Evolutionary conservation across 2,888 invertebrate species (phyloP).

Genomic region (Eupithecia vulgata): DNA sequence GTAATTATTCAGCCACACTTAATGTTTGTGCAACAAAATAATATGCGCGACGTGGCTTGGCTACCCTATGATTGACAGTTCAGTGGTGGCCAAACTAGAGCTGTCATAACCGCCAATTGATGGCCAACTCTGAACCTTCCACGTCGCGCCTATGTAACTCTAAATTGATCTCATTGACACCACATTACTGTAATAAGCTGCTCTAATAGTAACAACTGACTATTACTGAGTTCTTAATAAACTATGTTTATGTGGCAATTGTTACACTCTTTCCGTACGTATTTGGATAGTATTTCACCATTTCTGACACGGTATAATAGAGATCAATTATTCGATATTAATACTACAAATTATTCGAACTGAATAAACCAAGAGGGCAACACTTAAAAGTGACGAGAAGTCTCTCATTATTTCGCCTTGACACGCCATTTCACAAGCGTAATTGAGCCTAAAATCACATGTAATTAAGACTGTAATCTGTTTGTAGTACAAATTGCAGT

Average conservation of each 20-base stretch:
- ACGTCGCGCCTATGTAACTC: conserved; percentile 49
- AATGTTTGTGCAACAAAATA: background rate
- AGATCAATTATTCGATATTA: background rate
- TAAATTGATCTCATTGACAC: conserved; percentile 52
- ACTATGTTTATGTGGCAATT: background rate
- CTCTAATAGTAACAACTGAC: conserved; percentile 3
- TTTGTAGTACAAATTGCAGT: conserved; percentile 33
- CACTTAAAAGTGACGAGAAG: background rate
- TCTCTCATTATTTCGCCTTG: conserved; percentile 23
- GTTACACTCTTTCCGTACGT: background rate
- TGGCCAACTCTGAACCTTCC: conserved; percentile 47
- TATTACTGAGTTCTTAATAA: background rate
- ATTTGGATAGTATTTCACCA: background rate
- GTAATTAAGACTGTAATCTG: conserved; percentile 34
- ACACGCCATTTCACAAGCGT: conserved; percentile 29
- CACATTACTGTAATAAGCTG: conserved; percentile 34
- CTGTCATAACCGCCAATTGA: conserved; percentile 51
- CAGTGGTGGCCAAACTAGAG: conserved; percentile 38
- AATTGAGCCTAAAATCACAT: conserved; percentile 31
- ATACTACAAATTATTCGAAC: background rate
- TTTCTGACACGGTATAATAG: background rate
- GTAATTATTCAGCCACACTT: background rate
- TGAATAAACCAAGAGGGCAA: background rate
- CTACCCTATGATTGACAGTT: conserved; percentile 22
- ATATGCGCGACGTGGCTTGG: background rate